A percentile compares a stretch with the other conserved stretches of the same genome.
These are phyloP conservation scores for Channa maculata DNA, from an alignment of 2,113 vertebrate genomes.

Conservation along the genomic window DNA sequence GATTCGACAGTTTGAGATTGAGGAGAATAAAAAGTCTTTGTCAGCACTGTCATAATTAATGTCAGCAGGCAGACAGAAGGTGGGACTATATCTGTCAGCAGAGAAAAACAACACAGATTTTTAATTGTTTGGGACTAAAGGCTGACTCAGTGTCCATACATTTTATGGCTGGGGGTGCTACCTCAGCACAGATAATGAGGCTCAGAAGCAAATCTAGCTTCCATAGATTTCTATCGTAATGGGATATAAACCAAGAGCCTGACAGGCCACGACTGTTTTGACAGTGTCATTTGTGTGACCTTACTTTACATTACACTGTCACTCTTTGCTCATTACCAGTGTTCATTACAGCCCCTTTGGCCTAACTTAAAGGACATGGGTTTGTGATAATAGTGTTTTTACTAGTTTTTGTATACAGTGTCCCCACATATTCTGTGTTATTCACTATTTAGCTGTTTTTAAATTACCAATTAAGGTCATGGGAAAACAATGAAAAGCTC, in stretches of 20 bases:
- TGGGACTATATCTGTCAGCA: constrained; percentile 28
- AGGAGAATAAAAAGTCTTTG: constrained; percentile 7
- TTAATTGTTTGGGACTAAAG: constrained; percentile 32
- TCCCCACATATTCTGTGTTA: too few species aligned
- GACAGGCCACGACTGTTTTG: neutral
- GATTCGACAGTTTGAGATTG: constrained; percentile 4
- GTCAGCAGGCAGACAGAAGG: constrained; percentile 35
- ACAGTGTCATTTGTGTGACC: neutral
- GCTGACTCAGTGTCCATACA: constrained; percentile 7
- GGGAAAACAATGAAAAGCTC: neutral
- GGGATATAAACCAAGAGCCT: neutral
- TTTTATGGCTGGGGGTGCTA: neutral
- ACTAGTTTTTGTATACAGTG: neutral
- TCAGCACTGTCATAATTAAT: constrained; percentile 22
- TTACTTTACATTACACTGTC: neutral
- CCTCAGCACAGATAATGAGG: constrained; percentile 24
- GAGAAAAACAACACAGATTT: constrained; percentile 1
- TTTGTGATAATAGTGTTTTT: neutral
- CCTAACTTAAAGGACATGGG: neutral
- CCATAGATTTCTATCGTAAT: neutral
- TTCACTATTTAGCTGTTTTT: too few species aligned
- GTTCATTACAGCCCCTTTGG: neutral
- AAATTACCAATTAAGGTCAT: neutral
- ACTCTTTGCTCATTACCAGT: neutral
- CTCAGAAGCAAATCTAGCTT: neutral